phyloP scores from a whole-genome alignment of 2,113 vertebrate genomes.

The Nestor notabilis region DNA sequence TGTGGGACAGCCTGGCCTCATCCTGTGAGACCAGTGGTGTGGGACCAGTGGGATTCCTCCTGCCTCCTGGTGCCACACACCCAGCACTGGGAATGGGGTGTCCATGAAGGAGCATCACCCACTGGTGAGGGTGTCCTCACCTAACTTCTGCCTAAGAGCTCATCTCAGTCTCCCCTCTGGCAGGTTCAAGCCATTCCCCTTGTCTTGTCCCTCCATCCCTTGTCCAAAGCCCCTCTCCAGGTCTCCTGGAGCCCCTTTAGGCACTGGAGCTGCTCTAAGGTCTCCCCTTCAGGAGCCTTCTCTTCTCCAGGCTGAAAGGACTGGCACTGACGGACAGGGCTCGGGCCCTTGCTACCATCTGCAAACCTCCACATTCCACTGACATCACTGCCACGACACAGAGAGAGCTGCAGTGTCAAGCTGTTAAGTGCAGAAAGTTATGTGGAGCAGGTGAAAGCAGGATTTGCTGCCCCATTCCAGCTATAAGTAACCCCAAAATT shows the following conservation, averaged over 20 bases:
- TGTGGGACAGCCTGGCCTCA: neutral
- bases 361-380: neutral
- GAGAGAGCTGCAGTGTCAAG: neutral
- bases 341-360: too few relatives aligned
- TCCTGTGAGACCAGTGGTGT: neutral
- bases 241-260: neutral
- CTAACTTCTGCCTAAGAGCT: neutral
- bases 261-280: neutral
- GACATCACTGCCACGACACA: rapidly evolving
- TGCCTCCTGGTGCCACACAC: neutral
- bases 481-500: neutral
- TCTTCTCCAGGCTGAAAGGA: neutral
- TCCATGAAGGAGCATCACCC: neutral
- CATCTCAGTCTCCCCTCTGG: too few relatives aligned
- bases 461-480: neutral
- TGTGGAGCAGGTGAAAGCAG: neutral
- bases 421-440: neutral
- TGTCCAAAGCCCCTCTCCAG: neutral
- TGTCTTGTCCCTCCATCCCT: neutral
- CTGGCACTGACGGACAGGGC: neutral
- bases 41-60: neutral
- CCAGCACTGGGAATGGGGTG: neutral
- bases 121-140: neutral
- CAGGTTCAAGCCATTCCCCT: neutral
- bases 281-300: neutral